Evolutionary conservation across 2,888 invertebrate genomes (phyloP), one percentile per base, ranked within the genome.

Genomic region (Hermaeophaga mercurialis): DNA sequence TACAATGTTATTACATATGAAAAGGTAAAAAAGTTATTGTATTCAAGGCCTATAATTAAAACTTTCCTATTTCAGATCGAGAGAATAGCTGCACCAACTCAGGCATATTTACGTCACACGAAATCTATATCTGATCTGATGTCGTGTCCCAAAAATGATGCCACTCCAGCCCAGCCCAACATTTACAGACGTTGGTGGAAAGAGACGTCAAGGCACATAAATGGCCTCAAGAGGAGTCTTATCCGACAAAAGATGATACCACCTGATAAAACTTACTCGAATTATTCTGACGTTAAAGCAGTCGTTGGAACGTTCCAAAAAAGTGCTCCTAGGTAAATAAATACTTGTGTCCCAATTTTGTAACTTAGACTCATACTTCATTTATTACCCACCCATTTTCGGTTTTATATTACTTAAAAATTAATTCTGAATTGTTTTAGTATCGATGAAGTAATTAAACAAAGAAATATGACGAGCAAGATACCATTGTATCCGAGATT

Each of bases 21-120:
- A 8, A 43, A 46, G 41, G 36, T 48, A 48, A 47, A 22, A 22
- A 8, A 12, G 9, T 12, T n/a, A 2, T 19, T 28, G 9, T 15
- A 48, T 18, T 6, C 15, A 47, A 34, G 41, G 15, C 34, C 28
- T 28, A 41, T 18, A 48, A 47, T 53, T 14, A 26, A 39, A 41
- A 14, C 11, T 53, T 41, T 54, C 12, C 14, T 31, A 41, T 64
- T 62, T 66, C 66, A 86, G 85, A 79, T 87, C 66, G 84, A 84
- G 17, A 80, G 88, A 50, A 81, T 88, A 53, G 80, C 84, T 5
- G 85, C 87, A 0, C 87, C 86, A 1, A 89, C 89, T 0, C 82
- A 84, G 67, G 82, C 87, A 9, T 86, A 85, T n/a, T 62, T 84
- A 50, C 73, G 78, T 26, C 84, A 85, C 1, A 76, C 81, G 18